These are phyloP conservation scores for Drosophila atripex DNA, from an alignment of 2,888 invertebrate species.

Conservation along the genomic window DNA sequence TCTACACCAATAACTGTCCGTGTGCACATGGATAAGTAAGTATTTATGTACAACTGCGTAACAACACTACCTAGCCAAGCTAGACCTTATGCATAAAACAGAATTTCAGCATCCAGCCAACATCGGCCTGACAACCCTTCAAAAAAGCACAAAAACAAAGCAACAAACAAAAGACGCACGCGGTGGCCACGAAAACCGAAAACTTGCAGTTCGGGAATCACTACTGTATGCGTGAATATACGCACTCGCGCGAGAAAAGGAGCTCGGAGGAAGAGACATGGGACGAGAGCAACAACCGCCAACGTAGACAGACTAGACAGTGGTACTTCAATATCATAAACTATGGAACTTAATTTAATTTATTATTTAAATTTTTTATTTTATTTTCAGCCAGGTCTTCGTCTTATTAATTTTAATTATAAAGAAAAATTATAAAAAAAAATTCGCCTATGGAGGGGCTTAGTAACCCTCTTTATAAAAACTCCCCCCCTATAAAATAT, in stretches of 20 bases:
- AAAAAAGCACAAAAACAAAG: slow-evolving; percentile 20
- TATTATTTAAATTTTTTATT: not conserved
- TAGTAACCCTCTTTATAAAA: not conserved
- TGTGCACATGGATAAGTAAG: slow-evolving; percentile 1
- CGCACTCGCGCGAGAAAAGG: slow-evolving; percentile 34
- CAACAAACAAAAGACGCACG: slow-evolving; percentile 42
- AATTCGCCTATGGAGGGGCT: no score
- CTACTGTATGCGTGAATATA: slow-evolving; percentile 31
- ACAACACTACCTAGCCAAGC: slow-evolving; percentile 24
- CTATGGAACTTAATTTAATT: no score
- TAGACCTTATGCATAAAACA: not conserved
- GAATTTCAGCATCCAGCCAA: slow-evolving; percentile 42
- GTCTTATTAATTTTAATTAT: not conserved
- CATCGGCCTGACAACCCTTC: slow-evolving; percentile 52
- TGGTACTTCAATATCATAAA: not conserved
- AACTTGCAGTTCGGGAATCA: slow-evolving; percentile 34
- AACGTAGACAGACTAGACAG: slow-evolving; percentile 18
- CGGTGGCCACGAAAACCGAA: slow-evolving; percentile 52
- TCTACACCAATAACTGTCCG: slow-evolving; percentile 40
- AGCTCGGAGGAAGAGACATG: not conserved
- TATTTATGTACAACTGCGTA: slow-evolving; percentile 37
- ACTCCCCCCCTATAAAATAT: slow-evolving; percentile 8
- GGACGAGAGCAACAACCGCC: slow-evolving; percentile 26
- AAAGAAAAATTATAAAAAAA: no score
- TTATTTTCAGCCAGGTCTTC: not conserved